These are phyloP conservation scores for Toxotes lorentzi DNA, from an alignment of 2,797 vertebrate genomes.

Conservation along the genomic window DNA sequence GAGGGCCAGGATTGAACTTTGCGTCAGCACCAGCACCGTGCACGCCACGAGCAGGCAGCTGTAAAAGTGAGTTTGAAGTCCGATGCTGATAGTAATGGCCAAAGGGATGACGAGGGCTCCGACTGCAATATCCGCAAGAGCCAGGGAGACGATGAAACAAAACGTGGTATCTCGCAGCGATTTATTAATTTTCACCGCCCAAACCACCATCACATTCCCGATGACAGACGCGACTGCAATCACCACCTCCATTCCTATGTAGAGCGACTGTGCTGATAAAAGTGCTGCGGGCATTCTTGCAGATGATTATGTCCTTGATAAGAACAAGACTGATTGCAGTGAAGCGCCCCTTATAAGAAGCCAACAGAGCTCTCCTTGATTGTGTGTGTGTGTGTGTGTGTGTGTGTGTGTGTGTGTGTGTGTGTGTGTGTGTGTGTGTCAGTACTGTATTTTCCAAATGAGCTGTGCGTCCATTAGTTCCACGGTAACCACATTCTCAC, in stretches of 20 bases:
- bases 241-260: conserved; percentile 94
- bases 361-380: conserved; percentile 6
- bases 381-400: background rate
- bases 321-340: conserved; percentile 11
- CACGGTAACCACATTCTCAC: conserved; percentile 20
- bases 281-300: conserved; percentile 86
- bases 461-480: conserved; percentile 41
- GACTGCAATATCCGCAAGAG: conserved; percentile 95
- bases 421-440: conserved; percentile 8
- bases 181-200: conserved; percentile 97
- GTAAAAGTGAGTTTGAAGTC: conserved; percentile 93
- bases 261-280: conserved; percentile 87
- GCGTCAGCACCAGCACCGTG: conserved; percentile 95
- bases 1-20: conserved; percentile 98
- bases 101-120: conserved; percentile 95
- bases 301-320: conserved; percentile 30
- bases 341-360: background rate
- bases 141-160: conserved; percentile 96
- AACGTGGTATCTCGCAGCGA: conserved; percentile 95
- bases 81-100: conserved; percentile 96
- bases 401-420: no score
- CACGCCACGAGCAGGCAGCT: conserved; percentile 96
- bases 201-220: conserved; percentile 98
- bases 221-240: conserved; percentile 94
- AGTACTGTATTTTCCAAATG: conserved; percentile 38